phyloP scores from a whole-genome alignment of 2,797 vertebrate genomes.

The Gobio occitaniae region DNA sequence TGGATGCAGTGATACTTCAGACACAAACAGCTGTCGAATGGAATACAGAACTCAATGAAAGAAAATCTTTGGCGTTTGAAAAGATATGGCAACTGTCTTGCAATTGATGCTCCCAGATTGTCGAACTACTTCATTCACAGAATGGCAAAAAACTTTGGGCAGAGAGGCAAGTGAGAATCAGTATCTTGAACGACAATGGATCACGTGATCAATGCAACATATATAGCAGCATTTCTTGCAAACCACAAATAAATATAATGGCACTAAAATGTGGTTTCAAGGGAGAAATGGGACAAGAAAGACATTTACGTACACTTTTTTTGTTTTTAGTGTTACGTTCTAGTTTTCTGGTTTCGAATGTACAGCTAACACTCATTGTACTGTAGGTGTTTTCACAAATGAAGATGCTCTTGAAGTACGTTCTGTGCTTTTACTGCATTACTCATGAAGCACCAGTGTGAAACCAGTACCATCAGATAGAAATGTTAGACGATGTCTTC shows the following conservation, averaged over 20 bases:
- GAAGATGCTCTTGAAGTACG: constrained; percentile 16
- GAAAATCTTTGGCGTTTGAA: constrained; percentile 85
- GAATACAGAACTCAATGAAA: constrained; percentile 71
- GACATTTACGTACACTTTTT: constrained; percentile 44
- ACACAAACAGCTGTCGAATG: constrained; percentile 48
- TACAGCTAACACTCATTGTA: constrained; percentile 25
- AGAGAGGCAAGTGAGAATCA: constrained; percentile 49
- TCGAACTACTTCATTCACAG: constrained; percentile 80
- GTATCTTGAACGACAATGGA: constrained; percentile 61
- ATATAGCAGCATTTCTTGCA: constrained; percentile 79
- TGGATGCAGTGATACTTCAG: constrained; percentile 35
- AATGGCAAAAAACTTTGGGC: constrained; percentile 56
- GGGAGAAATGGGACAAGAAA: constrained; percentile 36
- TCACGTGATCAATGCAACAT: constrained; percentile 77
- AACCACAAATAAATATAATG: constrained; percentile 72
- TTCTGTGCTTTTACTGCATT: constrained; percentile 12
- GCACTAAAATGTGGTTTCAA: constrained; percentile 59
- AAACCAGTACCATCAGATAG: constrained; percentile 8
- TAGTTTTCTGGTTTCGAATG: constrained; percentile 21
- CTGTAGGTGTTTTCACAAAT: constrained; percentile 18
- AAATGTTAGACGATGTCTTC: not conserved
- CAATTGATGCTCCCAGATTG: constrained; percentile 73
- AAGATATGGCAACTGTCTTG: constrained; percentile 81
- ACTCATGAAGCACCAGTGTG: constrained; percentile 24
- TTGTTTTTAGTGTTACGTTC: not conserved